Evolutionary conservation across 1,140 invertebrate genomes (phyloP), one percentile per base, ranked within the genome.

Genomic region (Latrodectus geometricus): DNA sequence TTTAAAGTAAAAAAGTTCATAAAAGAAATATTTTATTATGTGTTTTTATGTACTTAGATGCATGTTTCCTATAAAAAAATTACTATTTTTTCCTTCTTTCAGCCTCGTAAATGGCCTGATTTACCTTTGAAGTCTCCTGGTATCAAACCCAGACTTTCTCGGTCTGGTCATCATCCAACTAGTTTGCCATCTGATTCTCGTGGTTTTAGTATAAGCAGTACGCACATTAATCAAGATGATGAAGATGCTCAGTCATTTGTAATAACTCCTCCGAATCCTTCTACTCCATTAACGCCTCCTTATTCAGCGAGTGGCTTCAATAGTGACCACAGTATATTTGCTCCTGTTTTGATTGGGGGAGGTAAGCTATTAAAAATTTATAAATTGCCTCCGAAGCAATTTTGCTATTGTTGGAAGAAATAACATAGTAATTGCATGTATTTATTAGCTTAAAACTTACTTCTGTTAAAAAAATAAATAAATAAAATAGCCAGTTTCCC

Each of bases 51-150:
- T 35, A 35, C 5, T 5, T 35, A 35, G 5, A 35, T 35, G 5
- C 5, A 21, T 11, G 9, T 21, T 21, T 21, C n/a, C 0, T 3
- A n/a, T 35, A 70, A 21, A 21, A 70, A 49, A 66, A 68, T 73
- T 61, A 56, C 23, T 0, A 68, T 12, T 21, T 79, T 17, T 79
- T 89, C 89, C 14, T 61, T 89, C 89, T 91, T 91, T 7, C 89
- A 96, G 95, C 93, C 95, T 3, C 94, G 96, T 56, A 95, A 95
- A 91, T 97, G 96, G 95, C 96, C 96, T 4, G 94, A 96, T 74
- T 92, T 97, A 86, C 94, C 94, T 86, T 91, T 98, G 73, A 98
- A 98, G 91, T 96, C 95, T 72, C 96, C 96, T 0, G 96, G 97
- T 65, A 97, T 97, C 78, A 97, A 97, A 91, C 94, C 95, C 0